phyloP scores from a whole-genome alignment of 2,113 vertebrate species.

The Mandrillus leucophaeus region DNA sequence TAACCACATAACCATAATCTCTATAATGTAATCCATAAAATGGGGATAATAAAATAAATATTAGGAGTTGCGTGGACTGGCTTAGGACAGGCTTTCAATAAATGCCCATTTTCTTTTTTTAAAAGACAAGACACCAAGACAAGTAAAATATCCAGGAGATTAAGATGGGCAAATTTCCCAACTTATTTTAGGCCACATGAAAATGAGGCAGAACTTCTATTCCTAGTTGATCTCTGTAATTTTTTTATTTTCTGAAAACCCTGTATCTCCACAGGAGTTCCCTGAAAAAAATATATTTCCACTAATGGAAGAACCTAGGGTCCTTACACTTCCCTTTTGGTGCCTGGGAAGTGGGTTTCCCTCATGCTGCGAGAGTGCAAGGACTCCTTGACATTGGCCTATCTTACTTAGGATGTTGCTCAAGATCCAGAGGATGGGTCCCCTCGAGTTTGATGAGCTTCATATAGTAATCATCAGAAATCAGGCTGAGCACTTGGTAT shows the following conservation, averaged over 20 bases:
- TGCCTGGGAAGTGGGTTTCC: neutral
- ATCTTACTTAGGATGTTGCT: neutral
- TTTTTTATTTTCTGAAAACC: constrained; percentile 5
- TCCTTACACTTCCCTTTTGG: neutral
- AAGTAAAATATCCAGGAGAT: neutral
- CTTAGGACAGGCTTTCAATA: neutral
- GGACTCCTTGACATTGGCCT: neutral
- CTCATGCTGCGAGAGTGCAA: neutral
- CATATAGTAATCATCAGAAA: constrained; percentile 9
- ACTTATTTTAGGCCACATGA: constrained; percentile 14
- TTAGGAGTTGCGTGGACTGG: neutral
- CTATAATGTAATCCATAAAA: neutral
- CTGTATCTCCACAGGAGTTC: neutral
- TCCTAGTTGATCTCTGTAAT: constrained; percentile 36
- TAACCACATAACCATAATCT: neutral
- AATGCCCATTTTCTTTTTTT: constrained; percentile 15
- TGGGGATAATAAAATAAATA: constrained; percentile 20
- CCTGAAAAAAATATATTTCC: neutral
- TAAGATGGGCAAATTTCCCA: neutral
- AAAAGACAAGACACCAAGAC: constrained; percentile 1
- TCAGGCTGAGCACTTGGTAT: neutral
- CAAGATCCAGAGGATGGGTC: neutral
- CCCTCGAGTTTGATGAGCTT: neutral
- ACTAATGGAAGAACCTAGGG: neutral
- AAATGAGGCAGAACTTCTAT: constrained; percentile 25